Percentiles rank a stretch among this genome's conserved stretches.
Evolutionary conservation across 2,888 invertebrate genomes (phyloP).

Genomic region (Spicauda simplicius): DNA sequence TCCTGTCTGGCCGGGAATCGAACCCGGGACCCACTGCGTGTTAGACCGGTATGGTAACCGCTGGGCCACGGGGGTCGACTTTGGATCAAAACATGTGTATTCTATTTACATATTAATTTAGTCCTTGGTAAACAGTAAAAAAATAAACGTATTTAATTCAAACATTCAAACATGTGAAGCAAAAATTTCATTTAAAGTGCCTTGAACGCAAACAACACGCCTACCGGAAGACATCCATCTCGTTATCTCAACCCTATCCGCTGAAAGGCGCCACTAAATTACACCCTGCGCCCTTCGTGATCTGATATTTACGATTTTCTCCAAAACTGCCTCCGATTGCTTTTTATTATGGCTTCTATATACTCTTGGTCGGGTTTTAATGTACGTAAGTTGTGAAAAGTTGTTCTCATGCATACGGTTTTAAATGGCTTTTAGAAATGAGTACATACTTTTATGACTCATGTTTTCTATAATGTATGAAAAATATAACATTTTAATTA

Average conservation of each 20-base stretch:
- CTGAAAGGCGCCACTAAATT: slow-evolving; percentile 28
- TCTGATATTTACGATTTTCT: slow-evolving; percentile 28
- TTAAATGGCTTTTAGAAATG: no score
- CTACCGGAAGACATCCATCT: slow-evolving; percentile 24
- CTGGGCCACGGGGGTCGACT: no score
- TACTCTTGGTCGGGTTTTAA: slow-evolving; percentile 2
- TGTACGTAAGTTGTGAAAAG: background rate
- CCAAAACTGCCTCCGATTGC: slow-evolving; percentile 18
- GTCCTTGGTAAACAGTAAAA: no score
- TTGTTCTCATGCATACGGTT: no score
- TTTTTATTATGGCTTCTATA: slow-evolving; percentile 9
- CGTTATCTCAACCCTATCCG: slow-evolving; percentile 29
- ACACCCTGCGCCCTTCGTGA: slow-evolving; percentile 19
- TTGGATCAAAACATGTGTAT: no score
- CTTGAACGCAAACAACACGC: slow-evolving; percentile 9
- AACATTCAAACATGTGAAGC: background rate
- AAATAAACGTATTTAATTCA: background rate
- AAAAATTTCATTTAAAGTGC: background rate
- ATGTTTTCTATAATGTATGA: no score
- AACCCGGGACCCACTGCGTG: no score
- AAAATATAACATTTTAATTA: no score
- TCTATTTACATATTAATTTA: no score
- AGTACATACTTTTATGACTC: no score
- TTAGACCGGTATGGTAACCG: no score
- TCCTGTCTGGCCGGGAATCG: no score